Evolutionary conservation across 2,797 vertebrate species (phyloP).

Genomic region (Acanthis flammea): DNA sequence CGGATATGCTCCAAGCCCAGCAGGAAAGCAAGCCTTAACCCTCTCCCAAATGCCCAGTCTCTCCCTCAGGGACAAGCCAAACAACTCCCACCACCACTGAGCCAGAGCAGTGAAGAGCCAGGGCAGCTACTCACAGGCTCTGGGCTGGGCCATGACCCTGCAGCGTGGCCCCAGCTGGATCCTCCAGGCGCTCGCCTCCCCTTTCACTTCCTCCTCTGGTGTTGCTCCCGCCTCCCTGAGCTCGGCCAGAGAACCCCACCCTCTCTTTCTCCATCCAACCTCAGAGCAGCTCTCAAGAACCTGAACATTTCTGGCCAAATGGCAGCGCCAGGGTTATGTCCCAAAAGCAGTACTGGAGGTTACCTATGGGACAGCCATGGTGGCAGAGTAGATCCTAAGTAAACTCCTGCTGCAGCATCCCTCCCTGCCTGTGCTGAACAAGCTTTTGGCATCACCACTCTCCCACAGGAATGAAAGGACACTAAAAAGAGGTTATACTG

Average conservation of each 20-base stretch:
- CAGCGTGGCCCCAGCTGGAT: background rate
- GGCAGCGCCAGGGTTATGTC: background rate
- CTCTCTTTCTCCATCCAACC: background rate
- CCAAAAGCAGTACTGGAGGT: background rate
- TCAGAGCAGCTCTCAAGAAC: background rate
- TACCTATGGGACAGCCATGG: accelerated
- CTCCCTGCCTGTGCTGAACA: background rate
- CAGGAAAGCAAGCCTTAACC: background rate
- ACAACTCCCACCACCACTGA: background rate
- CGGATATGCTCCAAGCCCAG: background rate
- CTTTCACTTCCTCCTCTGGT: background rate
- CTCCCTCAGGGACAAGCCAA: background rate
- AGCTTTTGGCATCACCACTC: background rate
- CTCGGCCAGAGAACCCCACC: background rate
- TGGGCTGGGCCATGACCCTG: background rate
- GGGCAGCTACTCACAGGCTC: slow-evolving; percentile 24
- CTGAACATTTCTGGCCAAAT: background rate
- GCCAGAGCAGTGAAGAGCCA: background rate
- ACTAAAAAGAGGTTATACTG: background rate
- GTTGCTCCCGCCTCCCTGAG: accelerated
- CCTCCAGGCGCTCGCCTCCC: background rate
- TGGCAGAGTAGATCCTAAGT: accelerated
- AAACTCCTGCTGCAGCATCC: background rate
- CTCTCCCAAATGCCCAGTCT: background rate
- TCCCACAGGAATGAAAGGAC: background rate